Conservation (phyloP, 1,140 invertebrate species). For the Hydropsyche tenuis region DNA sequence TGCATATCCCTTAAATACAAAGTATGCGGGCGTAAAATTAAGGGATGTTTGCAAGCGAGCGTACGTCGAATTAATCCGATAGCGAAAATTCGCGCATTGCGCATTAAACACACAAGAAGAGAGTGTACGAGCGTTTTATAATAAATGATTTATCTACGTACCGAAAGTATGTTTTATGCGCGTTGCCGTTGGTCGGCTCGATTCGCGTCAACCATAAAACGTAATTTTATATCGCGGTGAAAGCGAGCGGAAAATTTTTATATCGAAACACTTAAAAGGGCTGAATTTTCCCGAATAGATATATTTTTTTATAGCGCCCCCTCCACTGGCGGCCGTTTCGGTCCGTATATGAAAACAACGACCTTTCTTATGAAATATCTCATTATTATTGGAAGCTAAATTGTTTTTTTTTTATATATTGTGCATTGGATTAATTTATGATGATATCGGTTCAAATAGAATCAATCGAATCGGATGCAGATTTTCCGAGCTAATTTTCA, state of each 20-base stretch:
- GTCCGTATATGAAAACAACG: not conserved
- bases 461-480: too few relatives aligned
- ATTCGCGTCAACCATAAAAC: constrained; percentile 29
- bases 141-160: not conserved
- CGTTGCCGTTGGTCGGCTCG: not conserved
- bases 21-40: constrained; percentile 1
- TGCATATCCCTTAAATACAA: not conserved
- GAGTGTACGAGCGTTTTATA: not conserved
- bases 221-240: constrained; percentile 36
- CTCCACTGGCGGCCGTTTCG: not conserved
- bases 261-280: constrained; percentile 35
- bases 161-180: not conserved
- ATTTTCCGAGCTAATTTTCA: too few relatives aligned
- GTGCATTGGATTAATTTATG: too few relatives aligned
- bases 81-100: not conserved
- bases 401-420: not conserved
- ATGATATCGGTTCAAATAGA: too few relatives aligned
- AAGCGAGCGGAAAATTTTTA: constrained; percentile 38
- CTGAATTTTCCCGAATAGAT: constrained; percentile 31
- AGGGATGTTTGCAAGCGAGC: constrained; percentile 1
- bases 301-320: constrained; percentile 13
- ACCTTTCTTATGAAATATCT: too few relatives aligned
- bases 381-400: too few relatives aligned
- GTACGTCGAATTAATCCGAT: constrained; percentile 1
- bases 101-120: not conserved